Evolutionary conservation across 2,113 vertebrate genomes (phyloP), one percentile per base, ranked within the genome.

Genomic region (Cyanistes caeruleus): DNA sequence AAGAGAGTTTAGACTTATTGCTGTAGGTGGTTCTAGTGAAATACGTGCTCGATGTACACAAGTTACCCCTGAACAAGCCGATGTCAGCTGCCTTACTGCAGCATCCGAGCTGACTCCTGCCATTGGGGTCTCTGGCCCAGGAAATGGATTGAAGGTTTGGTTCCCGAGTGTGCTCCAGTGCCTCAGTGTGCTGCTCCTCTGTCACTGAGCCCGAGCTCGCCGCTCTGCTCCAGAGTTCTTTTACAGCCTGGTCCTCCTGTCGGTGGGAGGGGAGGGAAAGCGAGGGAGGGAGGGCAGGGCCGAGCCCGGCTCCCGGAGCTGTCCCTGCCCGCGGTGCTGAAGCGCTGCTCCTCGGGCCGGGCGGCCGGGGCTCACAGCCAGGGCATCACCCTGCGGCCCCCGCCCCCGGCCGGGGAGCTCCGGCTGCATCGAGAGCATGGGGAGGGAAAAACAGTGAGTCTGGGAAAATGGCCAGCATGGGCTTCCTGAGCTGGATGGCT

Each of bases 311-410:
- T 37, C 21, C 11, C 10, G 83, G 95, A 91, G 84, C 90, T 96
- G 90, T 93, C 84, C 77, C 10, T 1, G 16, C 31, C 53, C 6
- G 35, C 6, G 30, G 94, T 93, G 67, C 96, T 95, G 91, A 82
- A 82, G 10, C 18, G 0, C 43, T 43, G 43, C 43, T 43, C 43
- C 15, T 16, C 15, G 5, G 27, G 15, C 44, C 10, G 48, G 20
- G 44, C 3, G 56, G 2, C 46, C 10, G 13, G 27, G 20, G 9
- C 23, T 77, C 21, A 3, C 21, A 1, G 9, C 1, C 22, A 1
- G 9, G 7, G 11, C 1, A 1, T 18, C 12, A 7, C 4, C 5
- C 41, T 11, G 20, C 1, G 9, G 12, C 2, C 25, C 9, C 18
- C 7, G 7, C 14, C 44, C 2, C n/a, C 7, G 0, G 7, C 1